Base-by-base conservation (phyloP, 2,113 vertebrate genomes). In the Hassar affinis region DNA sequence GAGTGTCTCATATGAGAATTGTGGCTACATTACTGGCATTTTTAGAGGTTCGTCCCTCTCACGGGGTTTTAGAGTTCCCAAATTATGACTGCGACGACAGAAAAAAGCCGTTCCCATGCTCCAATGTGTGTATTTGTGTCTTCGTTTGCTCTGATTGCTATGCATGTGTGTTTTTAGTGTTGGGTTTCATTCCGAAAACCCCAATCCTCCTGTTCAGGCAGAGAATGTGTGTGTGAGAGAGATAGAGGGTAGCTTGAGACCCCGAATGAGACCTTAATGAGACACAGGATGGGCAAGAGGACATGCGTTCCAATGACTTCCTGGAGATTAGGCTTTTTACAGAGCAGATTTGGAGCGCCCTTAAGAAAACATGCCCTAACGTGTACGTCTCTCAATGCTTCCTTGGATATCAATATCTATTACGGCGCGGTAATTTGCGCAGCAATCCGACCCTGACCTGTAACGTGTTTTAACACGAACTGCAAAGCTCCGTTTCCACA, bases 311-410 rank as follows among this genome's bases (percentile, higher is more conserved):
- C 79, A 83, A 87, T 84, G 89, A 90, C 90, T 92, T 93, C 91
- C 91, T 92, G 88, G 59, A 90, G 93, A 93, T 94, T 93, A 93
- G 79, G 2, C 17, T 76, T 6, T 80, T 94, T 92, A 88, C 78
- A 91, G 82, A 92, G 89, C 78, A 80, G 87, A 78, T 81, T 89
- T 91, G 74, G 90, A 92, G 86, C 88, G 88, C 80, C 82, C 82
- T 82, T 88, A 90, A 57, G 80, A 91, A 90, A 93, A 92, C 91
- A 89, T 77, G 38, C 85, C 79, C 17, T 86, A 90, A 92, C 92
- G 87, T 89, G 82, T 78, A 71, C 33, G 15, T 85, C 78, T 85
- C 86, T 91, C 87, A 90, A 87, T 74, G 87, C 45, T 72, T 71
- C 76, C 25, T 83, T 81, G 85, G 79, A 84, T 78, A 90, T 90